Percentiles rank a stretch among this genome's conserved stretches.
Evolutionary conservation across 2,797 vertebrate species (phyloP).

Genomic region (Salarias fasciatus): DNA sequence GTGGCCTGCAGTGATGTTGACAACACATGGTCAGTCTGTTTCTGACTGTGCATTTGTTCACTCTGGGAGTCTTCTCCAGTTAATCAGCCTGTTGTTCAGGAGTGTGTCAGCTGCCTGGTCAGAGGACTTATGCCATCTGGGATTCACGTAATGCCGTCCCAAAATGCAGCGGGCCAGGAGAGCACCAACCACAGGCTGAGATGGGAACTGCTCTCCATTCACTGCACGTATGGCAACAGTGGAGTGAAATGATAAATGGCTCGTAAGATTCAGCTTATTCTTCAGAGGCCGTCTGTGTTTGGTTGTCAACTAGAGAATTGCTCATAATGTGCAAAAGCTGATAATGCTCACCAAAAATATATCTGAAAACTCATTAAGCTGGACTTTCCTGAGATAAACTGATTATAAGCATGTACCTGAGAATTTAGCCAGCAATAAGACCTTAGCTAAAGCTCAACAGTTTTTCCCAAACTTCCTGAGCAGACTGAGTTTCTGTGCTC

Average conservation of each 20-base stretch:
- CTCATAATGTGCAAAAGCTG: conserved; percentile 25
- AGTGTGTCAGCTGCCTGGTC: conserved; percentile 80
- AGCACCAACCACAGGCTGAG: conserved; percentile 39
- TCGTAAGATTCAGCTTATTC: conserved; percentile 42
- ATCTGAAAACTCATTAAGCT: conserved; percentile 44
- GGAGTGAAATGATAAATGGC: conserved; percentile 49
- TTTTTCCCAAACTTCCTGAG: conserved; percentile 37
- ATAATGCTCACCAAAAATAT: conserved; percentile 30
- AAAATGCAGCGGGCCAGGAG: conserved; percentile 37
- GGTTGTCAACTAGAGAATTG: conserved; percentile 15
- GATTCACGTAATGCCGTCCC: conserved; percentile 48
- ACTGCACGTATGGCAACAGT: conserved; percentile 34
- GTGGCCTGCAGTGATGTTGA: conserved; percentile 65
- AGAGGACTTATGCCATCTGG: conserved; percentile 65
- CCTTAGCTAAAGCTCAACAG: conserved; percentile 27
- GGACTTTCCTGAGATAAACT: conserved; percentile 35
- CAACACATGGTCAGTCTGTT: conserved; percentile 71
- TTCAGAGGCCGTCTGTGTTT: conserved; percentile 41
- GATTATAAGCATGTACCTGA: conserved; percentile 36
- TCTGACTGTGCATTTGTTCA: conserved; percentile 67
- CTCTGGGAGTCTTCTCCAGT: conserved; percentile 57
- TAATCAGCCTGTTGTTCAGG: conserved; percentile 78
- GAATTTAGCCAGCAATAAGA: conserved; percentile 37
- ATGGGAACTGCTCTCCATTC: conserved; percentile 49
- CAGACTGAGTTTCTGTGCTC: conserved; percentile 21